Evolutionary conservation across 2,797 vertebrate species (phyloP).

Genomic region (Hypotaenidia philippensis): DNA sequence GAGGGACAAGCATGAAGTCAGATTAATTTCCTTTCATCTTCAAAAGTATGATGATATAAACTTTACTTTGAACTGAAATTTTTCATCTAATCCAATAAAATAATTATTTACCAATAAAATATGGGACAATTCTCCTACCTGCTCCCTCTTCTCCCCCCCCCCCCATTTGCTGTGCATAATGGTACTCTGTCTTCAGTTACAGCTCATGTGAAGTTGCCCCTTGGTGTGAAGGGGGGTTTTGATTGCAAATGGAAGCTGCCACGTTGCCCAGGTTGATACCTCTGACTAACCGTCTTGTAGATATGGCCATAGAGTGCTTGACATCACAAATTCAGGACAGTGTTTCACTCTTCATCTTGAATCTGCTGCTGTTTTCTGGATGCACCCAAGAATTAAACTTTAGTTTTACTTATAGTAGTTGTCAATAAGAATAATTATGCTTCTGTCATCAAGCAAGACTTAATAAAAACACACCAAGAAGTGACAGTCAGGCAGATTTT

Average conservation of each 20-base stretch:
- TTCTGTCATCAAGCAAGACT: neutral
- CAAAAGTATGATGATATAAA: neutral
- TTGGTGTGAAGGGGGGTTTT: neutral
- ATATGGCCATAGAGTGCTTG: neutral
- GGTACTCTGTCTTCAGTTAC: neutral
- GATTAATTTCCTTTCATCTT: slow-evolving; percentile 15
- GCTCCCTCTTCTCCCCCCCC: neutral
- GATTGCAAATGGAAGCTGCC: neutral
- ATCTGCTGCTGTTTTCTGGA: neutral
- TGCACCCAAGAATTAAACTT: neutral
- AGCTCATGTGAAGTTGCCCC: neutral
- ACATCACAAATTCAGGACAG: neutral
- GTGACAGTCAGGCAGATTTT: neutral
- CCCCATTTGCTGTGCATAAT: neutral
- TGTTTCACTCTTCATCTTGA: neutral
- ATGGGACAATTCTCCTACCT: neutral
- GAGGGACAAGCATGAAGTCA: neutral
- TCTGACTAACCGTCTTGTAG: neutral
- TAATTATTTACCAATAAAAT: slow-evolving; percentile 41
- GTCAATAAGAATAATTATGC: slow-evolving; percentile 11
- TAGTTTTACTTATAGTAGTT: neutral
- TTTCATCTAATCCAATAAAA: slow-evolving; percentile 11
- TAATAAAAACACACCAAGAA: neutral
- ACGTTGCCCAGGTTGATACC: accelerated
- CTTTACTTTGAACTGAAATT: slow-evolving; percentile 26